Percentiles rank a stretch among this genome's conserved stretches.
Conservation (phyloP, 2,888 invertebrate species). For the Lissonota sp. region DNA sequence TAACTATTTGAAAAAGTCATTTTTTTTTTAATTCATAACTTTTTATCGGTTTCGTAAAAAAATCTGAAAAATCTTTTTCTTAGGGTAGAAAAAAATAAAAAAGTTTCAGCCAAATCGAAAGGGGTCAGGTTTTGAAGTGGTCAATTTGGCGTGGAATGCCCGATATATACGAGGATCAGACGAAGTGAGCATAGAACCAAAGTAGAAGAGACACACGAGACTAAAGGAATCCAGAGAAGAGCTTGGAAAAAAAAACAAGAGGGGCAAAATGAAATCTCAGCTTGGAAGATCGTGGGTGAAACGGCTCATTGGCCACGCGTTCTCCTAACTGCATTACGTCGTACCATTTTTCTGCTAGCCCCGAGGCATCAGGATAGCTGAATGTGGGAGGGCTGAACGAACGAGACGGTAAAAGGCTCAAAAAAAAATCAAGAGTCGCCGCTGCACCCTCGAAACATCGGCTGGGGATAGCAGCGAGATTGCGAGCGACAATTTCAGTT, state of each 20-base stretch:
- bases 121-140: too few species aligned
- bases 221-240: slow-evolving; percentile 54
- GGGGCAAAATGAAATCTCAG: slow-evolving; percentile 71
- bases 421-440: slow-evolving; percentile 18
- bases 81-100: too few species aligned
- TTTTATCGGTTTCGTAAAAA: too few species aligned
- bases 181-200: background rate
- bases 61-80: too few species aligned
- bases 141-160: too few species aligned
- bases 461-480: slow-evolving; percentile 47
- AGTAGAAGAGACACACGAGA: slow-evolving; percentile 33
- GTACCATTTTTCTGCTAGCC: slow-evolving; percentile 74
- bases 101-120: too few species aligned
- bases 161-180: background rate
- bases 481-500: slow-evolving; percentile 70
- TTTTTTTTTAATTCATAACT: too few species aligned
- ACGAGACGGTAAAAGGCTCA: slow-evolving; percentile 24
- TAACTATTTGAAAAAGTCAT: too few species aligned
- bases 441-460: slow-evolving; percentile 51
- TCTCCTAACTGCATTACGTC: slow-evolving; percentile 79
- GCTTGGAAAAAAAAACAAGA: slow-evolving; percentile 20
- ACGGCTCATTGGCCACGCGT: slow-evolving; percentile 81
- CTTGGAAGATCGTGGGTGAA: slow-evolving; percentile 74
- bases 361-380: slow-evolving; percentile 52
- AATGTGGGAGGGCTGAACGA: slow-evolving; percentile 19